Base-by-base conservation (phyloP, 1,140 invertebrate species). In the Bathynomus jamesi region DNA sequence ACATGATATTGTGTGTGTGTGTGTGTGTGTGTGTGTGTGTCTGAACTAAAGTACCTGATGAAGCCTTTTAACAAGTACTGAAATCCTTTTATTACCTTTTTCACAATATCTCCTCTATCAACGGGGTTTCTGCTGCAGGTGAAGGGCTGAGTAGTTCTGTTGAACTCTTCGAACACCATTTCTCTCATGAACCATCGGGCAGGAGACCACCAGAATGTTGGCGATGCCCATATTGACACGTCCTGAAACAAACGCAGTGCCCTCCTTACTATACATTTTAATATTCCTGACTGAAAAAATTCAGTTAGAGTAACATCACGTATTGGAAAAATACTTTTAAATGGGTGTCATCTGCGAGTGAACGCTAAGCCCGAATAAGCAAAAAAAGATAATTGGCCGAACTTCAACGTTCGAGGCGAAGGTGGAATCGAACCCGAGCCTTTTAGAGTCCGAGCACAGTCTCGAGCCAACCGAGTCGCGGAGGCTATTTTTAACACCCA, bases 131-230 rank as follows among this genome's bases (percentile, higher is more conserved):
- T 63, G 53, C 74, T 73, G 17, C 76, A 78, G 3, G 67, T 29
- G 46, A 78, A 76, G 31, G 73, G 69, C 17, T 66, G 64, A 11
- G 61, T 74, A 32, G 69, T 64, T 64, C 62, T 53, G n/a, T 65
- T 60, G 28, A 78, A 72, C 13, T 78, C 76, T 13, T 70, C 40
- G 28, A 70, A 67, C 4, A 67, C 62, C 21, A 75, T 69, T 28
- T 76, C 74, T 1, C 70, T 66, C 24, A 78, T 60, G 8, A 76
- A 13, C 76, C 76, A 78, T 17, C 73, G 32, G 2, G 69, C 62
- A 11, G 73, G 74, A 1, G 76, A 78, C 76, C 74, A 75, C 76
- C 76, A 78, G 27, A 75, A 61, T 5, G 74, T 73, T 17, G 74
- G 74, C 71, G 70, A 76, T 0, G 76, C 32, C 76, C 76, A 78